Base-by-base conservation (phyloP, 2,888 invertebrate species). In the Meiosimyza decipiens region DNA sequence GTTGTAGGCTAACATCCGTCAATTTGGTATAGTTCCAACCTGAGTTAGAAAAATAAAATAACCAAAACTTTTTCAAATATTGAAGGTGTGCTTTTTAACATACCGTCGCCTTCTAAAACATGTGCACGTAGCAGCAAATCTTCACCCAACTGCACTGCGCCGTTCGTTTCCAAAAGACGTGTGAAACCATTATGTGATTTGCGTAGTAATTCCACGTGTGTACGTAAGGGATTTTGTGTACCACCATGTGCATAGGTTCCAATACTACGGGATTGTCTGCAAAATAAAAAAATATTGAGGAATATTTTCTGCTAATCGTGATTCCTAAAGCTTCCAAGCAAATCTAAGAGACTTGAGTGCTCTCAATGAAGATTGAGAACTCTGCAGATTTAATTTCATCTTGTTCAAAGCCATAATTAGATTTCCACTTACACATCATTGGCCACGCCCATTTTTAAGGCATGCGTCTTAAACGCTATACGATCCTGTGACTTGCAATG, bases 91-190 rank as follows among this genome's bases (percentile, higher is more conserved):
- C 15, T 16, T 49, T 28, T n/a, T 0, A n/a, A 47, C 6, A 80
- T 82, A 90, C 91, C 91, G 83, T 90, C 90, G 60, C 89, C 90
- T 16, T 88, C 85, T 70, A 88, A 83, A 13, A 90, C 88, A 75
- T 88, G 85, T 9, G 89, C 89, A 49, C 89, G 85, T 47, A 91
- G 78, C 59, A 90, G 77, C 50, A 91, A 82, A 73, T 90, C 90
- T 79, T 91, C 91, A 5, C 91, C 91, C 59, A 91, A 82, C 72
- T 89, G 87, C 0, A 91, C 90, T 6, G 88, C 85, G 6, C 89
- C 89, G 66, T 89, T 89, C 1, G 87, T 81, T 73, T 88, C 87
- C 69, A 91, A 84, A 22, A 85, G 86, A n/a, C 88, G 84, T 18
- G 88, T 88, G 76, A 89, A 90, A 33, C 88, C 88, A 70, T 87